A percentile compares a stretch with the other conserved stretches of the same genome.
phyloP scores from a whole-genome alignment of 1,140 invertebrate genomes.

The Ditylenchus dipsaci region DNA sequence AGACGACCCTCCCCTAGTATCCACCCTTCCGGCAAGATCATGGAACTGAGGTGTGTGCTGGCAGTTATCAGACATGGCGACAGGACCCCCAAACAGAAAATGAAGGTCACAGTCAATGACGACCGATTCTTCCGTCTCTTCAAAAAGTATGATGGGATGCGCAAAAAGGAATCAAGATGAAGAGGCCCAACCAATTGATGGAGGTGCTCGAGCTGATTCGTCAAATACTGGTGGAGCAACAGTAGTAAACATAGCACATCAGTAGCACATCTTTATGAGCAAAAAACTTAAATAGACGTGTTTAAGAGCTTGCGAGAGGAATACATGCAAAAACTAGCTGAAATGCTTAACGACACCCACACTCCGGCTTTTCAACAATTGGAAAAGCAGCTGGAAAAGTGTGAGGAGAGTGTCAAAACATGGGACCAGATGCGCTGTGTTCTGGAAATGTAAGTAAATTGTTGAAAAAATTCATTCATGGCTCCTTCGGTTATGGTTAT shows the following conservation, averaged over 20 bases:
- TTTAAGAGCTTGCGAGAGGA: slow-evolving; percentile 5
- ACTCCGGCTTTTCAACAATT: slow-evolving; percentile 63
- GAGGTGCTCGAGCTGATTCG: slow-evolving; percentile 62
- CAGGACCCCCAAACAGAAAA: slow-evolving; percentile 98
- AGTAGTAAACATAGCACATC: slow-evolving; percentile 8
- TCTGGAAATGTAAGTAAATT: slow-evolving; percentile 81
- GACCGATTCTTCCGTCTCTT: slow-evolving; percentile 98
- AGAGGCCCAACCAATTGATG: slow-evolving; percentile 91
- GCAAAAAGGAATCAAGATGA: slow-evolving; percentile 90
- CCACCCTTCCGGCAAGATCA: slow-evolving; percentile 98
- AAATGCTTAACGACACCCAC: slow-evolving; percentile 68
- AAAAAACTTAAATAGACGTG: background rate
- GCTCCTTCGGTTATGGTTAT: too few relatives aligned
- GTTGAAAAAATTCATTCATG: too few relatives aligned
- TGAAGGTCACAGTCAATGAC: slow-evolving; percentile 99
- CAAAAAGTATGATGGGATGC: slow-evolving; percentile 90
- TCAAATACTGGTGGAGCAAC: slow-evolving; percentile 48
- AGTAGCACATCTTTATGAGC: background rate
- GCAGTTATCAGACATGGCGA: slow-evolving; percentile 96
- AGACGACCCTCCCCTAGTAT: slow-evolving; percentile 96
- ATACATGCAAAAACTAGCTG: slow-evolving; percentile 68
- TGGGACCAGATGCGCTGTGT: slow-evolving; percentile 95
- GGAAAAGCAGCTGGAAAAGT: slow-evolving; percentile 70
- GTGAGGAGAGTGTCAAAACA: slow-evolving; percentile 94
- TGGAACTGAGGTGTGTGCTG: slow-evolving; percentile 68